phyloP scores from a whole-genome alignment of 2,113 vertebrate genomes.

The Sula dactylatra region DNA sequence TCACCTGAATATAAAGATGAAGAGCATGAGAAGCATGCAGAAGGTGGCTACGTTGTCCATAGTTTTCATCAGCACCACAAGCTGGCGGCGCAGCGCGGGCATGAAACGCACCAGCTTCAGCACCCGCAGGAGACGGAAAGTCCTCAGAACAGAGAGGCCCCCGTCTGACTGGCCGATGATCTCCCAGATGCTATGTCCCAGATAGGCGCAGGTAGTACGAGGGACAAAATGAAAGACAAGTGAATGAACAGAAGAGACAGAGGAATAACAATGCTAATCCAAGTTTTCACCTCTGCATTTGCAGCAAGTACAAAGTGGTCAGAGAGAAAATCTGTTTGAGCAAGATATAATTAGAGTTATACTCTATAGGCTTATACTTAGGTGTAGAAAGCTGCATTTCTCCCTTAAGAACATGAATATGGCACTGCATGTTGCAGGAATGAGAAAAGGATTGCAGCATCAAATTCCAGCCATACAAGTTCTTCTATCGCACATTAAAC shows the following conservation, averaged over 20 bases:
- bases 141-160: slow-evolving; percentile 90
- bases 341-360: background rate
- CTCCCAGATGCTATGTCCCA: slow-evolving; percentile 86
- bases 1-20: slow-evolving; percentile 99
- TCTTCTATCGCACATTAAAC: background rate
- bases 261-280: background rate
- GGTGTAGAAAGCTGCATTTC: background rate
- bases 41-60: slow-evolving; percentile 99
- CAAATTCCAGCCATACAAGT: background rate
- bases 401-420: background rate
- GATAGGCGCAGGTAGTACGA: background rate
- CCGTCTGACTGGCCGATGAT: slow-evolving; percentile 92
- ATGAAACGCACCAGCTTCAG: slow-evolving; percentile 97
- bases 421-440: background rate
- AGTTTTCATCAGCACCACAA: slow-evolving; percentile 98
- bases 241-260: background rate
- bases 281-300: background rate
- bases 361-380: background rate
- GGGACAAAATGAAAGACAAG: background rate
- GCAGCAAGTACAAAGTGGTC: background rate
- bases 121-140: slow-evolving; percentile 91
- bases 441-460: background rate
- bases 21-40: slow-evolving; percentile 99
- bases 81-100: slow-evolving; percentile 91
- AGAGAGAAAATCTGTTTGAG: background rate